These are phyloP conservation scores for Galeopsomyia nigrocyanea DNA, from an alignment of 2,888 invertebrate species.

Conservation along the genomic window DNA sequence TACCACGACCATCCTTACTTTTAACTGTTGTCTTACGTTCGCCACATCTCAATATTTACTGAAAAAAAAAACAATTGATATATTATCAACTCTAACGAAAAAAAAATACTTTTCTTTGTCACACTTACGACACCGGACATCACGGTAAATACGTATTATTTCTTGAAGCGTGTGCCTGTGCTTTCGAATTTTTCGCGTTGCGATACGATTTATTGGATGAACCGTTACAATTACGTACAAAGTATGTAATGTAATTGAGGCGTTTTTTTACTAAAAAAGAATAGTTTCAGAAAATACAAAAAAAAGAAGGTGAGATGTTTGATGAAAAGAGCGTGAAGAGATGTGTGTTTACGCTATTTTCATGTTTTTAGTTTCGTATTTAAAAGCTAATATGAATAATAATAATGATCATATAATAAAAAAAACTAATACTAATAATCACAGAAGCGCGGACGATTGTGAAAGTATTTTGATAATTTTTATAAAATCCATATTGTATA, in stretches of 20 bases:
- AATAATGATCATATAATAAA: not conserved
- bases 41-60: constrained; percentile 62
- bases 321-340: constrained; percentile 25
- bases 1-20: constrained; percentile 66
- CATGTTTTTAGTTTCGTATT: constrained; percentile 21
- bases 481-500: constrained; percentile 45
- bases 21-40: constrained; percentile 66
- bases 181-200: constrained; percentile 41
- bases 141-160: constrained; percentile 46
- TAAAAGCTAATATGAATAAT: not conserved
- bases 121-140: constrained; percentile 55
- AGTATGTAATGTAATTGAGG: constrained; percentile 43
- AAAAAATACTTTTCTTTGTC: constrained; percentile 51
- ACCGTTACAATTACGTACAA: constrained; percentile 35
- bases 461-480: constrained; percentile 51
- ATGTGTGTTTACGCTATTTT: constrained; percentile 9
- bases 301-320: not conserved
- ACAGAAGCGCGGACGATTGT: constrained; percentile 42
- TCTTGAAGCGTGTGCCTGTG: constrained; percentile 45
- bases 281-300: not conserved
- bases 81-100: constrained; percentile 34
- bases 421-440: not conserved
- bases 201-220: constrained; percentile 29
- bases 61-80: constrained; percentile 32
- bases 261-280: constrained; percentile 41